phyloP scores from a whole-genome alignment of 2,113 vertebrate species.

The Dendrocopos noguchii region DNA sequence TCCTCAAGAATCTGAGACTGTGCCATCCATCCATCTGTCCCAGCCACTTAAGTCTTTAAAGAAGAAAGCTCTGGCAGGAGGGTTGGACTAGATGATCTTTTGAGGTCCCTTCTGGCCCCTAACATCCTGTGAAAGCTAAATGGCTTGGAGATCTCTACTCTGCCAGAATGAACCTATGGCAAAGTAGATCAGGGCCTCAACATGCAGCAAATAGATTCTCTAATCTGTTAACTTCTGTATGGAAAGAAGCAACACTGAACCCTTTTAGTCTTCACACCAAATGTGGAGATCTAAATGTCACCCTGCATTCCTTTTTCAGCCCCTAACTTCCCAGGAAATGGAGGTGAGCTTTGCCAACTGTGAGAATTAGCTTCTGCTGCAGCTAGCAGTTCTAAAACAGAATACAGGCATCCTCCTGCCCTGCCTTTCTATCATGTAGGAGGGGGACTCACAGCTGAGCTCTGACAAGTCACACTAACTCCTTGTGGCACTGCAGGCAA shows the following conservation, averaged over 20 bases:
- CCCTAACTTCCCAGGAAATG: constrained; percentile 10
- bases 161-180: not conserved
- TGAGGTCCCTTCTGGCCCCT: too few relatives aligned
- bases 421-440: not conserved
- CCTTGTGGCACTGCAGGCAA: not conserved
- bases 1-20: not conserved
- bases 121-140: not conserved
- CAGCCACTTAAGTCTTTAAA: not conserved
- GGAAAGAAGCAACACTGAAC: not conserved
- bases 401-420: not conserved
- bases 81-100: too few relatives aligned
- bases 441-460: not conserved
- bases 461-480: not conserved
- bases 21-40: not conserved
- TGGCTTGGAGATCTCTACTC: not conserved
- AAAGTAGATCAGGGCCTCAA: not conserved
- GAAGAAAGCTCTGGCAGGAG: not conserved
- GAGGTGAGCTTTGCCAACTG: not conserved
- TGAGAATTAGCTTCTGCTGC: not conserved
- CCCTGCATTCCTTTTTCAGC: not conserved
- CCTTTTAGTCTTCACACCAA: not conserved
- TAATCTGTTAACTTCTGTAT: not conserved
- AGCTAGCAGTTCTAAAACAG: not conserved
- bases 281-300: not conserved
- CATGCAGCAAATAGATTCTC: not conserved